Evolutionary conservation across 1,140 invertebrate species (phyloP).

Genomic region (Ips typographus): DNA sequence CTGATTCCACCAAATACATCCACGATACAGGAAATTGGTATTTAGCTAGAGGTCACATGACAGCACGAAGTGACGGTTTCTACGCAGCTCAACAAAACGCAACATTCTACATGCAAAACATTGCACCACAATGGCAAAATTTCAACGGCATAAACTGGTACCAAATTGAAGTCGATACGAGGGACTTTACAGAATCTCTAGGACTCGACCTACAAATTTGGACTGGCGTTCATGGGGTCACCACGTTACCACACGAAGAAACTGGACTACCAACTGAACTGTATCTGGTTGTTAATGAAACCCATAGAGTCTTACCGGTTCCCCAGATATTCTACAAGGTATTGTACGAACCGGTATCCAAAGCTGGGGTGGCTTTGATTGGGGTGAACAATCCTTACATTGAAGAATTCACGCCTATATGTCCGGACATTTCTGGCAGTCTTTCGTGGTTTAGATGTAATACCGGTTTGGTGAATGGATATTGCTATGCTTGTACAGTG

Average conservation of each 20-base stretch:
- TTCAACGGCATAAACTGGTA: conserved; percentile 63
- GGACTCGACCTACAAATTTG: conserved; percentile 54
- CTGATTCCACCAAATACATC: conserved; percentile 46
- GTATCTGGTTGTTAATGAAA: conserved; percentile 53
- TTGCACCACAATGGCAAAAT: conserved; percentile 59
- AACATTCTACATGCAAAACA: conserved; percentile 60
- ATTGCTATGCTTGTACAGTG: conserved; percentile 66
- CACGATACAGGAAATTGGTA: conserved; percentile 59
- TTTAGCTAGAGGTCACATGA: conserved; percentile 65
- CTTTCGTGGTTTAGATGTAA: conserved; percentile 56
- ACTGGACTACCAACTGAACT: conserved; percentile 50
- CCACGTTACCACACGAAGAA: conserved; percentile 55
- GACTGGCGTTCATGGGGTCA: conserved; percentile 59
- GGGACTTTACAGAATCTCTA: conserved; percentile 47
- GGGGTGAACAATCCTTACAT: conserved; percentile 66
- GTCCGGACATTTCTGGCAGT: conserved; percentile 58
- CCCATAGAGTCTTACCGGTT: conserved; percentile 56
- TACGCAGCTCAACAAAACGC: conserved; percentile 63
- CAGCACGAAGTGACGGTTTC: conserved; percentile 65
- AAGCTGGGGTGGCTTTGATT: conserved; percentile 60
- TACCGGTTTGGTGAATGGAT: conserved; percentile 55
- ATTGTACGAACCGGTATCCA: conserved; percentile 56
- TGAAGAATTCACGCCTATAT: conserved; percentile 54
- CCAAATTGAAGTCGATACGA: conserved; percentile 53
- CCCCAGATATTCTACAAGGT: conserved; percentile 65